Base-by-base conservation (phyloP, 2,888 invertebrate species). In the Vesta saturnalis region DNA sequence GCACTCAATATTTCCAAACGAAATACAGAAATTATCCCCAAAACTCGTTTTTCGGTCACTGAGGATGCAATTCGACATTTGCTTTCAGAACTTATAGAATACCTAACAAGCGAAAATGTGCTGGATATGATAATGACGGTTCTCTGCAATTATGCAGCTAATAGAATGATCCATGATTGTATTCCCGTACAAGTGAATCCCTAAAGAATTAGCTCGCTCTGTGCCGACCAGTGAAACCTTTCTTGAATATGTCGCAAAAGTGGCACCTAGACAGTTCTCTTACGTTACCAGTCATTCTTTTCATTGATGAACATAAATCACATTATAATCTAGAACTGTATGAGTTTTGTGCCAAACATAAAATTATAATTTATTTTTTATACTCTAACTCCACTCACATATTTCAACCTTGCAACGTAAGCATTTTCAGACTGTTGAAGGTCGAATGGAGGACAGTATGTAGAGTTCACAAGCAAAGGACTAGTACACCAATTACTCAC, bases 11-110 rank as follows among this genome's bases (percentile, higher is more conserved):
- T 23, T 23, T 5, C 23, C 23, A 3, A 8, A 23, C 23, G 23
- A 23, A 23, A 23, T 23, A 23, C 3, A 3, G 23, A 23, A 3
- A 23, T 23, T 23, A 23, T 23, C 8, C 8, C 23, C 23, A 23
- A 23, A 23, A 5, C 76, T 0, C 57, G 74, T 30, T 73, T 15
- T 73, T 60, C 70, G 12, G 73, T 75, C 0, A 77, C 75, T 16
- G 76, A 76, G 70, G 57, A 57, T 58, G 54, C 39, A 3, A 49
- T 77, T 16, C 64, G 74, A 58, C 52, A 67, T 8, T 79, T 76
- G 76, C 76, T 75, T 66, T 5, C 43, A 3, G n/a, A 3, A n/a
- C n/a, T 43, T 2, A 43, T 3, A 43, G 5, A 43, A 12, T 43
- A 43, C 10, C 43, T 43, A 43, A 43, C 5, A 43, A 12, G 10